A percentile compares a stretch with the other conserved stretches of the same genome.
Evolutionary conservation across 1,140 invertebrate genomes (phyloP).

Genomic region (Pogonus chalceus): DNA sequence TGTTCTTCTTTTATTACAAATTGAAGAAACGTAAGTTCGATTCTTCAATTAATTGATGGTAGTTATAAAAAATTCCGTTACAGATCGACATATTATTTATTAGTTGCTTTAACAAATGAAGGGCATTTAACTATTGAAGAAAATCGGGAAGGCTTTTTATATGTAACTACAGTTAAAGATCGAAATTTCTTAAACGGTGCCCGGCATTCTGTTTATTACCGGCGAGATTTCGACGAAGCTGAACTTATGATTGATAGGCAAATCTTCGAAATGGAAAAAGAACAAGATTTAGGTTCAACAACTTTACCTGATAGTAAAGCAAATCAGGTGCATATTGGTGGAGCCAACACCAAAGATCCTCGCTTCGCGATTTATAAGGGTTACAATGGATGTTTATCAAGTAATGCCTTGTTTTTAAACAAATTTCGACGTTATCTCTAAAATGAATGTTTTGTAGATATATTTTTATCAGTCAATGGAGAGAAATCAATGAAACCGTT

Average conservation of each 20-base stretch:
- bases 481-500: constrained; percentile 69
- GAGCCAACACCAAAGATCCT: constrained; percentile 69
- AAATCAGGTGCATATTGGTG: constrained; percentile 77
- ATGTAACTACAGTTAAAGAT: constrained; percentile 58
- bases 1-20: constrained; percentile 65
- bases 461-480: constrained; percentile 69
- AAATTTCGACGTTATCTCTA: constrained; percentile 1
- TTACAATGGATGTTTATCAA: constrained; percentile 81
- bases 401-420: constrained; percentile 50
- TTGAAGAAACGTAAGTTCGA: constrained; percentile 60
- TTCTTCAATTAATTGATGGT: background rate
- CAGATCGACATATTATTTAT: constrained; percentile 70
- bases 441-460: constrained; percentile 45
- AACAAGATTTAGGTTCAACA: constrained; percentile 52
- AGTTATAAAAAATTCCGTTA: constrained; percentile 27
- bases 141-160: constrained; percentile 61
- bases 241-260: constrained; percentile 65
- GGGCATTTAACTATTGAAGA: constrained; percentile 77
- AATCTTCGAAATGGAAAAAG: constrained; percentile 53
- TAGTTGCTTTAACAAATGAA: constrained; percentile 68
- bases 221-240: constrained; percentile 57
- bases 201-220: constrained; percentile 77
- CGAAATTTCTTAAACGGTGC: constrained; percentile 73
- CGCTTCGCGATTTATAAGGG: constrained; percentile 70
- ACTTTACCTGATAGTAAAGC: constrained; percentile 52